Base-by-base conservation (phyloP, 1,140 invertebrate genomes). In the Diorhabda elongata region DNA sequence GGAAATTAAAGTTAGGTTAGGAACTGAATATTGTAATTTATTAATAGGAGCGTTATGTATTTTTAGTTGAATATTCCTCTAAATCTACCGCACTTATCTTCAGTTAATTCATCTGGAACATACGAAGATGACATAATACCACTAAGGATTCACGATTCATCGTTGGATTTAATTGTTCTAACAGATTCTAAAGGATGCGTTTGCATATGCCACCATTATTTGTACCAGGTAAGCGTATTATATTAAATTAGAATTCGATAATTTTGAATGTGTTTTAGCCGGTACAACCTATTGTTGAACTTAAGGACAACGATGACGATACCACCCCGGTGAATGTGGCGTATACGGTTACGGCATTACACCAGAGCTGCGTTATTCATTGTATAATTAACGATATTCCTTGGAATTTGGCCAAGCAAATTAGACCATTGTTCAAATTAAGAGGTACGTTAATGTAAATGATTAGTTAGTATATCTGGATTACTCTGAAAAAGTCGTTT, bases 171-270 rank as follows among this genome's bases (percentile, higher is more conserved):
- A 5, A 87, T 91, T 73, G 91, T 94, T 59, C 83, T 93, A 58
- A 90, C 90, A 42, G 86, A 90, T 77, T 85, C 87, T 47, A 86
- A 87, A 69, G 92, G 92, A 66, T 84, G 91, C 76, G 87, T 93
- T 26, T 92, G 91, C 73, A 89, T 94, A 59, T 93, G 92, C 74
- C 92, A 94, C 82, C 91, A 94, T 82, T 94, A 94, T 75, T 81
- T 94, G 1, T 94, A 93, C 77, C 90, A 92, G 80, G 82, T 77
- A 70, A 72, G 64, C 63, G n/a, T 59, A 58, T 42, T 52, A 7
- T 7, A 52, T 8, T 52, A 52, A 52, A 52, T 52, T 52, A 52
- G n/a, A 2, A 52, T 52, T 6, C n/a, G 11, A 62, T 67, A 67
- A 62, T 3, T 26, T 6, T 4, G 47, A 3, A 52, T 52, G 4